Evolutionary conservation across 1,140 invertebrate species (phyloP), one percentile per base, ranked within the genome.

Genomic region (Pinna nobilis): DNA sequence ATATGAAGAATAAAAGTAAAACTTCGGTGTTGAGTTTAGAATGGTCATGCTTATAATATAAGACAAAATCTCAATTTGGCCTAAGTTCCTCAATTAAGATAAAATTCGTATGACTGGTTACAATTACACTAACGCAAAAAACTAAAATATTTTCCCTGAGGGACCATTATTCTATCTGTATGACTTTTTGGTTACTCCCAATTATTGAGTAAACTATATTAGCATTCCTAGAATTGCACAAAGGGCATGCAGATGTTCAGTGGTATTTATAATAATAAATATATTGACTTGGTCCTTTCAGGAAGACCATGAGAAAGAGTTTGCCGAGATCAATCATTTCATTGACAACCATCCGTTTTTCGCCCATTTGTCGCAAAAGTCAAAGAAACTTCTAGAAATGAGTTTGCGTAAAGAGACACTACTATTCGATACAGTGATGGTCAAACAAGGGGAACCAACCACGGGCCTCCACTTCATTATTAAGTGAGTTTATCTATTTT

Each of bases 331-430:
- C 7, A 61, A 73, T 20, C 57, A 72, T 3, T 89, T 89, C 53
- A 81, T 88, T 15, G 77, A 84, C 1, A 71, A 35, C n/a, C 82
- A 85, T 70, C 81, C 85, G 5, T 82, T 86, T 41, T 88, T 89
- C 71, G 55, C 70, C 1, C 73, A 84, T 50, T 83, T 85, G 87
- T 75, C 79, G 2, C 49, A 70, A 4, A 83, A 82, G 50, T 80
- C 87, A 20, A 84, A 87, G 57, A 84, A 85, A 28, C 74, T 89
- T 0, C 57, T 88, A 7, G 84, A 88, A 50, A 81, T 88, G 67
- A 85, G 84, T 73, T 30, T 88, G 1, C 66, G 82, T 30, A 78
- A 78, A 65, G 82, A 85, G 57, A 75, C 66, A 4, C 81, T 71
- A 37, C 53, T 77, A 3, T 86, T 83, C 53, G 81, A 85, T 44